These are phyloP conservation scores for Apodemus sylvaticus DNA, from an alignment of 2,113 vertebrate species.

Conservation along the genomic window DNA sequence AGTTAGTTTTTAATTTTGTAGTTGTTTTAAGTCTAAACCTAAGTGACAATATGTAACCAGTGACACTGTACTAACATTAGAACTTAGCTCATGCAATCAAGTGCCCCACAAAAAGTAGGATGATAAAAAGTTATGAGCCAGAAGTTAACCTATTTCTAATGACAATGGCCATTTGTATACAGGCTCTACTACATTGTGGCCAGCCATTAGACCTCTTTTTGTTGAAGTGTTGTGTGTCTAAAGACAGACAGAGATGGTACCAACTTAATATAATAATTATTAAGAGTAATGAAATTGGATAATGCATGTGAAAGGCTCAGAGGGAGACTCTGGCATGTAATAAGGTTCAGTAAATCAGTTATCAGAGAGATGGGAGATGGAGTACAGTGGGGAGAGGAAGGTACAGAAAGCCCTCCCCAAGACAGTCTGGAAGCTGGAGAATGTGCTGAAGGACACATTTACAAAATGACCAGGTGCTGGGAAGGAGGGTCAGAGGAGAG, in stretches of 20 bases:
- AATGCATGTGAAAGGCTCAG: neutral
- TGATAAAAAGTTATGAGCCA: neutral
- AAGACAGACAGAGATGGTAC: neutral
- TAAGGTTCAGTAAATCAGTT: neutral
- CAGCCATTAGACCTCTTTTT: neutral
- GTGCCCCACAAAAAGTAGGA: neutral
- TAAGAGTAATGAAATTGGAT: neutral
- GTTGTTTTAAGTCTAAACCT: neutral
- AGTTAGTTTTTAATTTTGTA: neutral
- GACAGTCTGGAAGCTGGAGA: neutral
- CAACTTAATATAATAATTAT: neutral
- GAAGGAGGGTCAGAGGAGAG: neutral
- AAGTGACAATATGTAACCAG: neutral
- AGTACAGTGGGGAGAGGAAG: rapidly evolving
- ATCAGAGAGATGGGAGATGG: neutral
- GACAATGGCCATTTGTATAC: neutral
- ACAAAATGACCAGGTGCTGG: neutral
- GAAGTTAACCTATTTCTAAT: neutral
- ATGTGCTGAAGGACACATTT: neutral
- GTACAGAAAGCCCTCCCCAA: neutral
- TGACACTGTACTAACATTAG: neutral
- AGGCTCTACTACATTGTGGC: neutral
- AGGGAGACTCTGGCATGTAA: neutral
- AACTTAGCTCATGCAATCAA: neutral
- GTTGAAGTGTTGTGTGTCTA: neutral